phyloP scores from a whole-genome alignment of 2,113 vertebrate genomes.

The Lucifuga dentata region DNA sequence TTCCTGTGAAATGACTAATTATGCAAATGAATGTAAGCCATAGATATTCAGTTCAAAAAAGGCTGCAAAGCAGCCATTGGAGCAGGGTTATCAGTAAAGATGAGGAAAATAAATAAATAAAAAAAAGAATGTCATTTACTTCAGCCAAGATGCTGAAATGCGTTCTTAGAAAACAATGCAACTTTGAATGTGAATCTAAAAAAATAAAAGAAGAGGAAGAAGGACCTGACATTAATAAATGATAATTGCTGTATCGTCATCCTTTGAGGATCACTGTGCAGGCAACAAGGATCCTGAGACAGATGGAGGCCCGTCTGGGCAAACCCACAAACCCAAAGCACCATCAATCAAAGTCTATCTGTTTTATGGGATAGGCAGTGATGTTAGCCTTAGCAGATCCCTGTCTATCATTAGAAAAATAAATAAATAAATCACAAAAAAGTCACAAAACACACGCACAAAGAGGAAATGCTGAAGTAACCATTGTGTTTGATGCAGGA shows the following conservation, averaged over 20 bases:
- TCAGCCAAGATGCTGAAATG: slow-evolving; percentile 13
- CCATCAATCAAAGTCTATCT: slow-evolving; percentile 64
- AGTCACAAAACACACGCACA: slow-evolving; percentile 38
- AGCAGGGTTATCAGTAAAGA: no score
- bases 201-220: slow-evolving; percentile 24
- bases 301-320: slow-evolving; percentile 68
- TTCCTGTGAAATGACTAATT: slow-evolving; percentile 12
- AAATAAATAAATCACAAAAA: slow-evolving; percentile 40
- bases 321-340: slow-evolving; percentile 64
- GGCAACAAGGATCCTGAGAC: slow-evolving; percentile 50
- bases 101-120: not conserved
- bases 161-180: not conserved
- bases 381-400: slow-evolving; percentile 52
- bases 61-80: slow-evolving; percentile 1
- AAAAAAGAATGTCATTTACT: slow-evolving; percentile 20
- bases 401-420: slow-evolving; percentile 48
- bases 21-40: slow-evolving; percentile 40
- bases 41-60: slow-evolving; percentile 17
- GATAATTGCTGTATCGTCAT: slow-evolving; percentile 53
- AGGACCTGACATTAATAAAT: slow-evolving; percentile 66
- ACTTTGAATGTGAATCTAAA: not conserved
- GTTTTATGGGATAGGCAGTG: slow-evolving; percentile 40
- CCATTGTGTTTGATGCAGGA: slow-evolving; percentile 4
- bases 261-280: slow-evolving; percentile 55
- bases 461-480: slow-evolving; percentile 35